Evolutionary conservation across 1,140 invertebrate genomes (phyloP).

Genomic region (Lasioglossum baleicum): DNA sequence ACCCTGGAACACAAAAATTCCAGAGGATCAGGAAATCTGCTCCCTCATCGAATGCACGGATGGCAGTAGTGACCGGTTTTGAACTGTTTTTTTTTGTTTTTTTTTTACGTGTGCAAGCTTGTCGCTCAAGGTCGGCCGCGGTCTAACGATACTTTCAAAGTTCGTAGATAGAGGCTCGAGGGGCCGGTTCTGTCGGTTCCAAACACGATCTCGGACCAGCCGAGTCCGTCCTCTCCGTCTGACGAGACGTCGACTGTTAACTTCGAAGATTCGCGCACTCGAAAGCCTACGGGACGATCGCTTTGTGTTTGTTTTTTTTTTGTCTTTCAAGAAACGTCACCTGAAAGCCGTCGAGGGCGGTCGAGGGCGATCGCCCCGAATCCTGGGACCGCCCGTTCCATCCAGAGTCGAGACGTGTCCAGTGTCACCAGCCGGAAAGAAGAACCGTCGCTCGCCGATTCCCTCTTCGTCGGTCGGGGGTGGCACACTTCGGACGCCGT

Average conservation of each 20-base stretch:
- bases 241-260: background rate
- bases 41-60: slow-evolving; percentile 43
- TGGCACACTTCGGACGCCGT: background rate
- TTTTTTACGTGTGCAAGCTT: slow-evolving; percentile 48
- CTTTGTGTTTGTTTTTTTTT: background rate
- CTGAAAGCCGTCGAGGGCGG: slow-evolving; percentile 38
- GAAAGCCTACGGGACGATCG: slow-evolving; percentile 43
- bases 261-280: slow-evolving; percentile 2
- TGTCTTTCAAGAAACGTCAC: slow-evolving; percentile 54
- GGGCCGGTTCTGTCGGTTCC: slow-evolving; percentile 42
- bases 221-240: slow-evolving; percentile 9
- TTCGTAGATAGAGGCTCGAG: slow-evolving; percentile 22
- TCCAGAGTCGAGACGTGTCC: slow-evolving; percentile 36
- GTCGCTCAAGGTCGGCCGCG: slow-evolving; percentile 41
- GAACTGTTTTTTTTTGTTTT: background rate
- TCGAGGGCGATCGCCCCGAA: slow-evolving; percentile 44
- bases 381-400: slow-evolving; percentile 42
- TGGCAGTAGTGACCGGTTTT: slow-evolving; percentile 3
- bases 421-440: slow-evolving; percentile 23
- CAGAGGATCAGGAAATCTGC: slow-evolving; percentile 73
- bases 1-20: slow-evolving; percentile 81
- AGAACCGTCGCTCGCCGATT: background rate
- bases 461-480: slow-evolving; percentile 13
- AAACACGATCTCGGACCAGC: slow-evolving; percentile 24
- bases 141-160: slow-evolving; percentile 41